phyloP scores from a whole-genome alignment of 2,888 invertebrate species.

The Rhamphomyia laevipes region DNA sequence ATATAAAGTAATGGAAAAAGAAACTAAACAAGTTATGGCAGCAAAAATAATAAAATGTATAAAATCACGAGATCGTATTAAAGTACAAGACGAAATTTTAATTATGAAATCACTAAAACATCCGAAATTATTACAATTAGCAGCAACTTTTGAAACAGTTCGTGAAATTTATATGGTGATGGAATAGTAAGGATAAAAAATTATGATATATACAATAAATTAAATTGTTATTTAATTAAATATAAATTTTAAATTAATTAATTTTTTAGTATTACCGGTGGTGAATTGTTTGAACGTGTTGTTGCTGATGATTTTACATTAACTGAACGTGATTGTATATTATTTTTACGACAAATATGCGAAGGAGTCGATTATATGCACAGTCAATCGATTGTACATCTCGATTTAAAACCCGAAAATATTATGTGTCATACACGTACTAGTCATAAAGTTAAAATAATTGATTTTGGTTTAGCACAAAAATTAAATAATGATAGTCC shows the following conservation, averaged over 20 bases:
- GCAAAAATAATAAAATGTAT: slow-evolving; percentile 73
- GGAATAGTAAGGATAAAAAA: slow-evolving; percentile 68
- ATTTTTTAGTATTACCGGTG: slow-evolving; percentile 74
- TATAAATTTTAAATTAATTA: not conserved
- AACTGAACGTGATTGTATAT: slow-evolving; percentile 73
- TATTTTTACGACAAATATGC: slow-evolving; percentile 84
- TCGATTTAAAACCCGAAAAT: slow-evolving; percentile 93
- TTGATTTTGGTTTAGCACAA: slow-evolving; percentile 86
- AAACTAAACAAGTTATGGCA: slow-evolving; percentile 53
- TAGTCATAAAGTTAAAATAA: slow-evolving; percentile 78
- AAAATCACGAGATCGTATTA: slow-evolving; percentile 58
- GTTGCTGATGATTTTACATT: slow-evolving; percentile 86
- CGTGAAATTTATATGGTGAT: slow-evolving; percentile 75
- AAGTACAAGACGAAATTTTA: slow-evolving; percentile 70
- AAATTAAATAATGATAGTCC: slow-evolving; percentile 54
- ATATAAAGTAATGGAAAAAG: slow-evolving; percentile 54
- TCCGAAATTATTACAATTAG: slow-evolving; percentile 70
- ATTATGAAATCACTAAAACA: slow-evolving; percentile 78
- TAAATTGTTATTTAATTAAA: not conserved
- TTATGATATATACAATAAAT: not conserved
- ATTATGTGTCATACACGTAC: slow-evolving; percentile 81
- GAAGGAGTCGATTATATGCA: slow-evolving; percentile 88
- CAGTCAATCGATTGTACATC: slow-evolving; percentile 66
- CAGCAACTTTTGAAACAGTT: slow-evolving; percentile 66
- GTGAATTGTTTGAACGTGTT: slow-evolving; percentile 86